A percentile compares a stretch with the other conserved stretches of the same genome.
These are phyloP conservation scores for Eublepharis macularius DNA, from an alignment of 2,113 vertebrate genomes.

Conservation along the genomic window DNA sequence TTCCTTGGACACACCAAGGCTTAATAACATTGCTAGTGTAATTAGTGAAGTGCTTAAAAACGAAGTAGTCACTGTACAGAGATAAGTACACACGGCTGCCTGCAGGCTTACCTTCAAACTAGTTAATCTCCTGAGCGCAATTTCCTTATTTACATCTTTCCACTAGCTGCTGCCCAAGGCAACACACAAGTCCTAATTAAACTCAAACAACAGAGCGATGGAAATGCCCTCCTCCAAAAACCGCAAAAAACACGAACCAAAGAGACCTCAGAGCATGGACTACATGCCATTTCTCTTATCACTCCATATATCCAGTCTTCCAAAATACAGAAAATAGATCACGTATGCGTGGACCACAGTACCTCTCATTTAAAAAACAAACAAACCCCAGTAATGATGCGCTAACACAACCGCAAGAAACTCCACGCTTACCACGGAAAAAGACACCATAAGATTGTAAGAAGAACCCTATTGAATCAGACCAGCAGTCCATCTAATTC, in stretches of 20 bases:
- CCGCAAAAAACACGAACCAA: neutral
- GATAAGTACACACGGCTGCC: neutral
- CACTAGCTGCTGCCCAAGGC: neutral
- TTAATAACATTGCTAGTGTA: neutral
- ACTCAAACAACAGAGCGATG: neutral
- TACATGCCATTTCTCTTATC: neutral
- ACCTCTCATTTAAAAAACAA: neutral
- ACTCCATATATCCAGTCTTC: neutral
- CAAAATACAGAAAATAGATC: too few relatives aligned
- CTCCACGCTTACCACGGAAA: too few relatives aligned
- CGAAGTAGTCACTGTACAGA: neutral
- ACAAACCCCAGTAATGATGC: too few relatives aligned
- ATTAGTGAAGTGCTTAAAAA: neutral
- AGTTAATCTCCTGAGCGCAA: neutral
- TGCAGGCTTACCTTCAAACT: neutral
- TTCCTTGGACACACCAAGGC: neutral
- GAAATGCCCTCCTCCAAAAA: neutral
- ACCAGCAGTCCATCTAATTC: too few relatives aligned
- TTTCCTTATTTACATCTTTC: neutral
- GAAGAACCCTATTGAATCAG: too few relatives aligned
- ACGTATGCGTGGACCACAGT: too few relatives aligned
- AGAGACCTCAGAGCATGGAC: neutral
- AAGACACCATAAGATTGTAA: too few relatives aligned
- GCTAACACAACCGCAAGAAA: too few relatives aligned
- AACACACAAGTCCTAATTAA: too few relatives aligned